Evolutionary conservation across 2,113 vertebrate species (phyloP), one percentile per base, ranked within the genome.

Genomic region (Pithys albifrons): DNA sequence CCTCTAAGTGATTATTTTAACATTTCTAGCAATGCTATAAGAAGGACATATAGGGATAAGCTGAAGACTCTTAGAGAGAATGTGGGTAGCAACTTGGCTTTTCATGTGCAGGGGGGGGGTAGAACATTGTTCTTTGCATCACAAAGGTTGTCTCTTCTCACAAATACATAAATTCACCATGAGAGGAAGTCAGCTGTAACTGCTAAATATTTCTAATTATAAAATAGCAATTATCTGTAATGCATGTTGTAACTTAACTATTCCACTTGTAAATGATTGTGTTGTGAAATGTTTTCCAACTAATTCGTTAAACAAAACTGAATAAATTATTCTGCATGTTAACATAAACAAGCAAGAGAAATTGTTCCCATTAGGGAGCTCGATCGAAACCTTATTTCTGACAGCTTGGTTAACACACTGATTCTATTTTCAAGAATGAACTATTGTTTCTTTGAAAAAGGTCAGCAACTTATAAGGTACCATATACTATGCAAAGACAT

Each of bases 211-310:
- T 78, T 58, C 3, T 41, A 35, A 57, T 45, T 86, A 46, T 7
- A 61, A 65, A 65, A 12, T 5, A 61, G 6, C 24, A 28, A 37
- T 82, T 64, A 72, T 64, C 31, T 58, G 52, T 78, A 35, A 85
- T 49, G 28, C 49, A 9, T 39, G 71, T 74, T 48, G 10, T 49
- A 78, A 62, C 12, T 16, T 85, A 62, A 81, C 45, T 85, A 45
- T 78, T 92, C 58, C 9, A 67, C 31, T 66, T 70, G 19, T 24
- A 66, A 82, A 62, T 71, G 9, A 2, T 78, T 48, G 6, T 28
- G 9, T 51, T 87, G 51, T 51, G 5, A 93, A 73, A 17, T 39
- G 6, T 27, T 88, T 94, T 94, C 43, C 58, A 82, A 94, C 62
- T 74, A 74, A 70, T 88, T 92, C 57, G 14, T 73, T 84, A 43